These are phyloP conservation scores for Microtus ochrogaster DNA, from an alignment of 2,113 vertebrate genomes.

Conservation along the genomic window DNA sequence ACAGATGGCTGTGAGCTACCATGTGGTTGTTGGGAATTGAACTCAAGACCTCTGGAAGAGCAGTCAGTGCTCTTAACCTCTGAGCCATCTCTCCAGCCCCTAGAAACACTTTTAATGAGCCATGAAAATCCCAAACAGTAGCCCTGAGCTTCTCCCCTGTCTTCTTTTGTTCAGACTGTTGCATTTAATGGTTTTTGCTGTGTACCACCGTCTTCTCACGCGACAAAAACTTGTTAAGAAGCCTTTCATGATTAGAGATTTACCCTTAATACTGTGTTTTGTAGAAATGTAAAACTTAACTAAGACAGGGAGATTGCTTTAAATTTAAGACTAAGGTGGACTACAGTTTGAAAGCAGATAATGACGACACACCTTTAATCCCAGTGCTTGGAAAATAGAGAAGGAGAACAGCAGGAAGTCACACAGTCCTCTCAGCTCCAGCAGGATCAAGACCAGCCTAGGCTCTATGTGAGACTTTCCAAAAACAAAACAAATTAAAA, in stretches of 20 bases:
- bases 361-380: not conserved
- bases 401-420: too few species aligned
- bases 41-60: too few species aligned
- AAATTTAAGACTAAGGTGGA: not conserved
- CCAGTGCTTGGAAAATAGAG: too few species aligned
- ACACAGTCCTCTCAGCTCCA: not conserved
- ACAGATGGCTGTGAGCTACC: too few species aligned
- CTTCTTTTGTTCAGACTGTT: not conserved
- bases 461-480: not conserved
- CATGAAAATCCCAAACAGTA: conserved; percentile 16
- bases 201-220: not conserved
- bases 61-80: too few species aligned
- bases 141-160: not conserved
- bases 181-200: conserved; percentile 15
- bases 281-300: conserved; percentile 44
- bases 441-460: not conserved
- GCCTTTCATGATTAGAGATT: conserved; percentile 13
- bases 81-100: too few species aligned
- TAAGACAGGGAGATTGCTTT: not conserved
- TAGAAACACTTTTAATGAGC: not conserved
- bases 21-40: too few species aligned
- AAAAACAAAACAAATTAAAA: not conserved
- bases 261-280: not conserved
- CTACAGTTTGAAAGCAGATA: not conserved
- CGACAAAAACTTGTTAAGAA: conserved; percentile 44